These are phyloP conservation scores for Nerophis ophidion DNA, from an alignment of 2,113 vertebrate species.

Conservation along the genomic window DNA sequence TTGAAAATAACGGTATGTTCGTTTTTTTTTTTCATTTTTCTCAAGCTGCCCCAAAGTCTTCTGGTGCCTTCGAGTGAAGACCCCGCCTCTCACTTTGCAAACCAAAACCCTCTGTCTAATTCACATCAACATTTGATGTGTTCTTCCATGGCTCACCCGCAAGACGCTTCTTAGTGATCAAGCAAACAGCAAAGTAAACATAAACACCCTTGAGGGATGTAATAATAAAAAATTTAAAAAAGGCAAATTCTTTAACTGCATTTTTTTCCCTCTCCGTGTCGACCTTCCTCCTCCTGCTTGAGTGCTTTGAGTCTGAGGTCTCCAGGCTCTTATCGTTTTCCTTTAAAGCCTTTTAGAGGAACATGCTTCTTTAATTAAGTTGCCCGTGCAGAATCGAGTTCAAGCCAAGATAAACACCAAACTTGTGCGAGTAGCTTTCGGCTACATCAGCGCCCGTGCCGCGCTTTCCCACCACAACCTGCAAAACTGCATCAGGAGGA, in stretches of 20 bases:
- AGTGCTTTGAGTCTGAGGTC: constrained; percentile 50
- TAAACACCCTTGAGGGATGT: not conserved
- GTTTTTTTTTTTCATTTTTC: no score
- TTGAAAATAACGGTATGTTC: no score
- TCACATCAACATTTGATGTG: not conserved
- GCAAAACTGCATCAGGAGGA: no score
- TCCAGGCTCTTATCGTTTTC: constrained; percentile 58
- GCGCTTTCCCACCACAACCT: no score
- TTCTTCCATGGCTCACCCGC: not conserved
- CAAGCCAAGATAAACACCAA: constrained; percentile 17
- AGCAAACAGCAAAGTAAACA: not conserved
- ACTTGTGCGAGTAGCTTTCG: constrained; percentile 14
- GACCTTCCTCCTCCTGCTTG: constrained; percentile 47
- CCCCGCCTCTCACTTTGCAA: no score
- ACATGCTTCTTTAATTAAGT: constrained; percentile 58
- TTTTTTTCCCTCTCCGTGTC: constrained; percentile 16
- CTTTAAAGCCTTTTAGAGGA: constrained; percentile 49
- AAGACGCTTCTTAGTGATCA: not conserved
- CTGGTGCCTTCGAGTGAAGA: no score
- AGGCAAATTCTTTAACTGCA: no score
- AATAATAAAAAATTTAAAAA: constrained; percentile 21
- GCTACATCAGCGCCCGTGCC: not conserved
- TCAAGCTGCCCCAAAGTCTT: no score
- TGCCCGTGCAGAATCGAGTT: constrained; percentile 23
- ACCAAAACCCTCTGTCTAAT: no score